Evolutionary conservation across 2,113 vertebrate genomes (phyloP).

Genomic region (Dicentrarchus labrax): DNA sequence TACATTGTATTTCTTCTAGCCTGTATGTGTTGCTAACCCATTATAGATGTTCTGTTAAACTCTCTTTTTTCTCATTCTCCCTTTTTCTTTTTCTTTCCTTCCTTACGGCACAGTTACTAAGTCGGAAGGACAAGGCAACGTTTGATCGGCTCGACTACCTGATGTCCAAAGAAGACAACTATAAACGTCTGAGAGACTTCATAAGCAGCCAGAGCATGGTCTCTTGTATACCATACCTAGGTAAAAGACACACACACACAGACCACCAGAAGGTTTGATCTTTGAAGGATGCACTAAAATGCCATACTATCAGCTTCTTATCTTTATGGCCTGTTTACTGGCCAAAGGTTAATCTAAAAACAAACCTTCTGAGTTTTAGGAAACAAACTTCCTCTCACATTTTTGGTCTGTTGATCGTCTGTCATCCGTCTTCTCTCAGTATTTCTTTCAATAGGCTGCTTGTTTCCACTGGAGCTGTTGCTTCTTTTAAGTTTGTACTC

Average conservation of each 20-base stretch:
- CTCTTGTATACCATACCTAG: slow-evolving; percentile 98
- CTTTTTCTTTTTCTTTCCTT: not conserved
- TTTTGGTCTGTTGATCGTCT: not conserved
- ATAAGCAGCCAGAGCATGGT: slow-evolving; percentile 99
- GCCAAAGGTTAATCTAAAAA: slow-evolving; percentile 20
- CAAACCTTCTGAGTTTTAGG: not conserved
- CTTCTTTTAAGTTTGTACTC: not conserved
- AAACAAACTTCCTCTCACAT: slow-evolving; percentile 3
- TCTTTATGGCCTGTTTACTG: slow-evolving; percentile 25
- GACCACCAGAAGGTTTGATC: slow-evolving; percentile 18
- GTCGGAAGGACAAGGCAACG: slow-evolving; percentile 96
- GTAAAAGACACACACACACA: slow-evolving; percentile 82
- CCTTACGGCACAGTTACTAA: slow-evolving; percentile 87
- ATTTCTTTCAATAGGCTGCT: not conserved
- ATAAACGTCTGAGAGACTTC: slow-evolving; percentile 96
- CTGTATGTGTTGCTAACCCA: not conserved
- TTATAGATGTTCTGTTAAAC: not conserved
- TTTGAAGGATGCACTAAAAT: not conserved
- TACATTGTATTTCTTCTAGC: not conserved
- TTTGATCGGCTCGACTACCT: slow-evolving; percentile 98
- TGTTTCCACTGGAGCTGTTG: slow-evolving; percentile 11
- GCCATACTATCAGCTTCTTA: not conserved
- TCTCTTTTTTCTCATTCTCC: not conserved
- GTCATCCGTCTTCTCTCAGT: not conserved
- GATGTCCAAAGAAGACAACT: slow-evolving; percentile 99